Evolutionary conservation across 2,113 vertebrate genomes (phyloP).

Genomic region (Turnix velox): DNA sequence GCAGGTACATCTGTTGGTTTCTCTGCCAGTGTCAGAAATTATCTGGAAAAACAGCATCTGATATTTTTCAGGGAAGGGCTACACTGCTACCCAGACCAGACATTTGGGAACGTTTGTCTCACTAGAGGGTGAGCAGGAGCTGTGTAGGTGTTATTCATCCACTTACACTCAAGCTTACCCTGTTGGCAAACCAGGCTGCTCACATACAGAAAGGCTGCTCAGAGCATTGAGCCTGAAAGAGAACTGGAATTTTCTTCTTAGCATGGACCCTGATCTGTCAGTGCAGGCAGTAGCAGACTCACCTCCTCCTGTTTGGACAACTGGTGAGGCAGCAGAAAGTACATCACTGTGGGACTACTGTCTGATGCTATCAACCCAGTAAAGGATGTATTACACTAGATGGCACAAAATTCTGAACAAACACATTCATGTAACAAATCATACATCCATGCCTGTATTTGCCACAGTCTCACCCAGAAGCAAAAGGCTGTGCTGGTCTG

Average conservation of each 20-base stretch:
- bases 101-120: background rate
- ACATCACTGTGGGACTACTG: background rate
- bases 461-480: background rate
- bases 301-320: background rate
- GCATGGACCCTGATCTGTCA: fast-evolving
- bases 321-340: background rate
- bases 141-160: background rate
- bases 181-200: background rate
- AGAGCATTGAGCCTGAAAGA: background rate
- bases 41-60: background rate
- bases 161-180: background rate
- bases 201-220: background rate
- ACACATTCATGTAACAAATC: background rate
- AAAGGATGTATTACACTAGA: background rate
- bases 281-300: background rate
- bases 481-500: background rate
- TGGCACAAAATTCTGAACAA: background rate
- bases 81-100: background rate
- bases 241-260: background rate
- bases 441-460: background rate
- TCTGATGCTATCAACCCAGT: fast-evolving
- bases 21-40: background rate
- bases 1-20: background rate
- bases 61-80: background rate
- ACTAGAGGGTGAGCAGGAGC: background rate